phyloP scores from a whole-genome alignment of 2,113 vertebrate genomes.

The Phaethon lepturus region DNA sequence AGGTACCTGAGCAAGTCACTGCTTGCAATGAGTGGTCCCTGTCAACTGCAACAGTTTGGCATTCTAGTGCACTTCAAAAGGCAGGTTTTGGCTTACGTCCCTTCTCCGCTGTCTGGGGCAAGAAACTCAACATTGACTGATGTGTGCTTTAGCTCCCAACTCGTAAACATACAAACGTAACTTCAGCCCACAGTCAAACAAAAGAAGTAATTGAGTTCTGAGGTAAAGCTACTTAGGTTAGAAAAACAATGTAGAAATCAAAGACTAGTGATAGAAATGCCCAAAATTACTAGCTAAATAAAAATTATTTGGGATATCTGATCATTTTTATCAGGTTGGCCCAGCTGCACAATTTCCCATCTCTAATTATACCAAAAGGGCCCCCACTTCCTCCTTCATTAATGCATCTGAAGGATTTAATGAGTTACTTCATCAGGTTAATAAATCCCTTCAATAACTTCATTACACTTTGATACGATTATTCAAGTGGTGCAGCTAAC shows the following conservation, averaged over 20 bases:
- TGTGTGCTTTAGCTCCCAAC: not conserved
- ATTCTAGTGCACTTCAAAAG: not conserved
- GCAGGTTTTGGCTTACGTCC: not conserved
- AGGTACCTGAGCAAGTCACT: not conserved
- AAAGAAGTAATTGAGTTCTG: not conserved
- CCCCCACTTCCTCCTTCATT: constrained; percentile 25
- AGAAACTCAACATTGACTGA: not conserved
- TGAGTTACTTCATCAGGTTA: constrained; percentile 59
- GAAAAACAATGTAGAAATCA: not conserved
- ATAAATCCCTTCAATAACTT: constrained; percentile 63
- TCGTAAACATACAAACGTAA: not conserved
- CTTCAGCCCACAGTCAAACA: not conserved
- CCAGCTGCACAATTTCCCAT: not conserved
- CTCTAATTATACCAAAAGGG: not conserved
- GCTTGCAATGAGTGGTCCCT: not conserved
- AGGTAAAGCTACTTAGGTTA: not conserved
- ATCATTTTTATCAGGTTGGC: constrained; percentile 12
- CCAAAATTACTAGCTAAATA: not conserved
- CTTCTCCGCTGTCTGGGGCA: not conserved
- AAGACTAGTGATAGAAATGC: not conserved
- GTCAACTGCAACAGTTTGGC: not conserved
- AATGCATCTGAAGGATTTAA: constrained; percentile 47
- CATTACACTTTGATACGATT: constrained; percentile 33
- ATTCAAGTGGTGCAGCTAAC: constrained; percentile 26
- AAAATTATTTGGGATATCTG: not conserved